Percentiles rank a stretch among this genome's conserved stretches.
Conservation (phyloP, 2,888 invertebrate species). For the Tipula lateralis region DNA sequence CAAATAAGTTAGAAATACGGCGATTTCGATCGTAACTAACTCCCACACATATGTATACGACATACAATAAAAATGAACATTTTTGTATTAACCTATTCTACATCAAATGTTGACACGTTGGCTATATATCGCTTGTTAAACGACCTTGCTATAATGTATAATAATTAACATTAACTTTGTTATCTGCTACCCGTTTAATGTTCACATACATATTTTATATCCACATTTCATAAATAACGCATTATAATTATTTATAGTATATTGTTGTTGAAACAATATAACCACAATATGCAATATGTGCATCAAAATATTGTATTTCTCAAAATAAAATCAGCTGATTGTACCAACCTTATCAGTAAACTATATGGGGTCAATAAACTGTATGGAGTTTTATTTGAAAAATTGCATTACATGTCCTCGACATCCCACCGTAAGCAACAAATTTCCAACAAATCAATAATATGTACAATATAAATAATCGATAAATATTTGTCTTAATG, state of each 20-base stretch:
- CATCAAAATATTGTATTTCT: background rate
- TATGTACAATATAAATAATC: background rate
- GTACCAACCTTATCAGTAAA: background rate
- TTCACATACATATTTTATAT: background rate
- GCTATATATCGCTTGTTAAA: background rate
- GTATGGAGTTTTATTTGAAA: background rate
- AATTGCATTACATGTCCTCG: background rate
- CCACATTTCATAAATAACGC: background rate
- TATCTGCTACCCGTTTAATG: background rate
- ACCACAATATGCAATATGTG: background rate
- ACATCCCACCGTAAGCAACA: background rate
- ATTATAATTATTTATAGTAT: background rate
- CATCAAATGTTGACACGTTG: too few relatives aligned
- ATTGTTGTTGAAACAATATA: background rate
- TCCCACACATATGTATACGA: too few relatives aligned
- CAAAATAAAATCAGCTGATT: background rate
- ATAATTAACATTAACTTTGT: background rate
- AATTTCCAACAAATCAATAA: background rate
- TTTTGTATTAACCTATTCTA: too few relatives aligned
- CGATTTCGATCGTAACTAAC: too few relatives aligned
- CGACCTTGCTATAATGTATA: background rate
- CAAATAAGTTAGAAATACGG: too few relatives aligned
- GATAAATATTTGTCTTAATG: background rate
- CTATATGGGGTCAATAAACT: background rate
- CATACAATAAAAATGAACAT: too few relatives aligned